Evolutionary conservation across 2,113 vertebrate species (phyloP).

Genomic region (Phylloscopus whistleri): DNA sequence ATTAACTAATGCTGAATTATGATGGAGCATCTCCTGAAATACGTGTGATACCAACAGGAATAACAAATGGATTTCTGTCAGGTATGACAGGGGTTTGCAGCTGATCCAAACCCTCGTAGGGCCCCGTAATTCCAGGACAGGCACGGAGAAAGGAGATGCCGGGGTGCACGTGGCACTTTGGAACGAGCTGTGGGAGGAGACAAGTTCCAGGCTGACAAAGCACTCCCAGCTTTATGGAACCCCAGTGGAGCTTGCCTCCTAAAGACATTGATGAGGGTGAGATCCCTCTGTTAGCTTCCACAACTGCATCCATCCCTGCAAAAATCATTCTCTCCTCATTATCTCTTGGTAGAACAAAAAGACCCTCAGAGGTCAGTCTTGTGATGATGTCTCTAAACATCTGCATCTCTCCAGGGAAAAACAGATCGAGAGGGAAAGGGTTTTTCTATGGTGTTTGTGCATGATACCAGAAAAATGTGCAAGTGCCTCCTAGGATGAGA

Average conservation of each 20-base stretch:
- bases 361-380: background rate
- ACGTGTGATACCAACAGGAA: slow-evolving; percentile 24
- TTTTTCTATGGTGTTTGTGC: background rate
- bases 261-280: background rate
- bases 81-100: background rate
- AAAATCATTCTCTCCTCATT: background rate
- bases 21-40: slow-evolving; percentile 54
- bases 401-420: background rate
- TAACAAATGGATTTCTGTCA: slow-evolving; percentile 37
- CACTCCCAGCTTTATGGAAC: background rate
- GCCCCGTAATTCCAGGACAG: background rate
- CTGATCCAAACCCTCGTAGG: background rate
- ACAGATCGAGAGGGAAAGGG: background rate
- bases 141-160: background rate
- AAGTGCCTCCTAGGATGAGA: background rate
- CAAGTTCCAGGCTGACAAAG: background rate
- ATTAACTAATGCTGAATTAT: slow-evolving; percentile 62
- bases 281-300: background rate
- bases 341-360: background rate
- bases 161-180: accelerated
- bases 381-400: background rate
- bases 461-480: background rate
- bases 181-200: background rate
- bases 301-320: background rate
- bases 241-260: background rate